Percentiles rank a stretch among this genome's conserved stretches.
Conservation (phyloP, 2,888 invertebrate species). For the Orgyia antiqua region DNA sequence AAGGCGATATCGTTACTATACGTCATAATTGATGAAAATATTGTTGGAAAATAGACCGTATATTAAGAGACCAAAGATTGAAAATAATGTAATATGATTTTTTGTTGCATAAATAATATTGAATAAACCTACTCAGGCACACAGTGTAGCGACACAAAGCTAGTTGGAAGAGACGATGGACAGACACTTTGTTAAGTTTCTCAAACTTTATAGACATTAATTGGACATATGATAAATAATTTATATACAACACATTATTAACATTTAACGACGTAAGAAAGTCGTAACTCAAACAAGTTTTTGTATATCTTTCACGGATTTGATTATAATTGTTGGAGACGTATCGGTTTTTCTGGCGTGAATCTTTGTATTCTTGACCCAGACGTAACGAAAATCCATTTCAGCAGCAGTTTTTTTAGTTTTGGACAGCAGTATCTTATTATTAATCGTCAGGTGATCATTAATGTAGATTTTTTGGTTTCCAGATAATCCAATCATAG, state of each 20-base stretch:
- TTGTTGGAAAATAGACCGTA: no score
- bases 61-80: no score
- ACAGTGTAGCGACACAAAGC: not conserved
- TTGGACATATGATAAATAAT: not conserved
- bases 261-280: no score
- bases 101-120: no score
- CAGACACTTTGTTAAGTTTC: not conserved
- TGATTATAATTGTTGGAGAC: not conserved
- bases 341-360: slow-evolving; percentile 10
- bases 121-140: no score
- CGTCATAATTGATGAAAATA: no score
- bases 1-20: no score
- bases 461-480: not conserved
- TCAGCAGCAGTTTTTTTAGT: slow-evolving; percentile 2
- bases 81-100: no score
- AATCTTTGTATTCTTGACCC: slow-evolving; percentile 12
- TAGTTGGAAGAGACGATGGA: no score
- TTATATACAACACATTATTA: not conserved
- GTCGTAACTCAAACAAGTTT: not conserved
- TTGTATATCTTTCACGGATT: not conserved
- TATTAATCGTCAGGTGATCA: not conserved
- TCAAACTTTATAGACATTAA: not conserved
- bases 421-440: slow-evolving; percentile 1
- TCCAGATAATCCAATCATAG: not conserved
- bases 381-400: slow-evolving; percentile 6